Base-by-base conservation (phyloP, 2,888 invertebrate species). In the Caenorhabditis afra region DNA sequence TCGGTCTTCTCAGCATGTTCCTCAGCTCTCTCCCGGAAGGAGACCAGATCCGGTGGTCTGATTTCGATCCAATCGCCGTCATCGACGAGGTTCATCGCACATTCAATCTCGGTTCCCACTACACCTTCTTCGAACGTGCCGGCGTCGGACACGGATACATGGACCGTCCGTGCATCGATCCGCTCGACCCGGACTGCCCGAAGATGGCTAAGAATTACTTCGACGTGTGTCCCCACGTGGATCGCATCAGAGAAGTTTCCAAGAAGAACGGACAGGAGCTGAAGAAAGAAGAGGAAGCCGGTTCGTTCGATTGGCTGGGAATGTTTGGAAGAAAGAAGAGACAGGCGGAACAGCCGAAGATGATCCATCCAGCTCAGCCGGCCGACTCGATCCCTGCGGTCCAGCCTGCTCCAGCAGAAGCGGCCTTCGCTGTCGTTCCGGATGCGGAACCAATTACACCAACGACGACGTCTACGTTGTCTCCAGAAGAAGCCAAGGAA, bases 101-200 rank as follows among this genome's bases (percentile, higher is more conserved):
- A 2, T 82, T 85, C 80, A 71, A 74, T 14, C 79, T 86, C 50
- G 86, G 86, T 22, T 74, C 84, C 11, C 84, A 86, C 47, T 81
- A 80, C 39, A 81, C 83, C 3, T 84, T 86, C 66, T 86, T 86
- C 52, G 82, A 86, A 49, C 29, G 85, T 23, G 95, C 97, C 65
- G 98, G 97, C 57, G 96, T 99, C 88, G 94, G 95, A 74, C 94
- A 95, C 85, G 99, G 95, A 67, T 99, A 99, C 92, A 96, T 96
- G 92, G 94, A 96, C 91, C 97, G 97, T 91, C 97, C 97, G 2
- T 99, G 99, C 91, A 93, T 99, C 83, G 94, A 98, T 92, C 97
- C 98, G 37, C 92, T 92, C 87, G 96, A 98, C 91, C 94, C 94
- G 0, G 94, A 94, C 79, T 99, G 99, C 91, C 99, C 99, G 12